A percentile compares a stretch with the other conserved stretches of the same genome.
These are phyloP conservation scores for Lingula anatina DNA, from an alignment of 2,888 invertebrate species.

Conservation along the genomic window DNA sequence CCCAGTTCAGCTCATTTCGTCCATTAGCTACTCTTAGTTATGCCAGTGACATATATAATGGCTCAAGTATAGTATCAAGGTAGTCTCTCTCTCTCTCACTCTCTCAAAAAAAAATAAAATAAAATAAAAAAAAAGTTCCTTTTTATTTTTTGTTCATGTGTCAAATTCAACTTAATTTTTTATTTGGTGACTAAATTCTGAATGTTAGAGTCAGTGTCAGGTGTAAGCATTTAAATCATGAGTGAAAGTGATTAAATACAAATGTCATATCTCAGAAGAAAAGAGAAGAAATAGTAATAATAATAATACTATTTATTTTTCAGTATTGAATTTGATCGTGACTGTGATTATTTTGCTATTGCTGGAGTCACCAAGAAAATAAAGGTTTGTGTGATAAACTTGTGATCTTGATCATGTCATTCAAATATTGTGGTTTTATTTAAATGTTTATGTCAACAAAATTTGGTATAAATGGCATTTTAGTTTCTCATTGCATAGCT, in stretches of 20 bases:
- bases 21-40: slow-evolving; percentile 84
- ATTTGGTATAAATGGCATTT: background rate
- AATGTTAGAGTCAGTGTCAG: too few relatives aligned
- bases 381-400: slow-evolving; percentile 57
- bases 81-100: too few relatives aligned
- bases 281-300: too few relatives aligned
- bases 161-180: too few relatives aligned
- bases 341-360: slow-evolving; percentile 91
- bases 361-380: slow-evolving; percentile 93
- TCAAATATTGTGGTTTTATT: too few relatives aligned
- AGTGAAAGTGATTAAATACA: too few relatives aligned
- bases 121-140: too few relatives aligned
- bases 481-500: background rate
- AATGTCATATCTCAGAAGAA: too few relatives aligned
- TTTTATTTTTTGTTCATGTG: too few relatives aligned
- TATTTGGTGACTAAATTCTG: too few relatives aligned
- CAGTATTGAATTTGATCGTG: slow-evolving; percentile 93
- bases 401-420: background rate
- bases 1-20: slow-evolving; percentile 70
- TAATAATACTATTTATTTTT: slow-evolving; percentile 12
- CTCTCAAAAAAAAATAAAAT: too few relatives aligned
- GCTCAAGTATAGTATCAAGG: slow-evolving; percentile 59
- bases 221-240: too few relatives aligned
- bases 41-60: slow-evolving; percentile 79
- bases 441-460: background rate